Conservation (phyloP, 1,140 invertebrate species). For the Archivesica marissinica region DNA sequence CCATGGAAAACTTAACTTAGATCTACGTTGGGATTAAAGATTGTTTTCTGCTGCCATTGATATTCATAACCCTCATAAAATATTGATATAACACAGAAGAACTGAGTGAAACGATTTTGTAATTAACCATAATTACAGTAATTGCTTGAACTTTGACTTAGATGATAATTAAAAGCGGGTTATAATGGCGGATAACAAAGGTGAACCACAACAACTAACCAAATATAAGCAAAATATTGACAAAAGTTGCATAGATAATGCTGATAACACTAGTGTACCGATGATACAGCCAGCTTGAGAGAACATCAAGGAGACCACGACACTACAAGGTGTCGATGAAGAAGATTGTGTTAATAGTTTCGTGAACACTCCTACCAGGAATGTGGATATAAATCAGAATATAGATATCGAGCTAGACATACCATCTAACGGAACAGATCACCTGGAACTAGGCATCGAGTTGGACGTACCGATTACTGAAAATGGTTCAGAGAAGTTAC, state of each 20-base stretch:
- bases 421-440: neutral
- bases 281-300: slow-evolving; percentile 79
- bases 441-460: too few species aligned
- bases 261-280: slow-evolving; percentile 52
- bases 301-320: neutral
- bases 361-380: neutral
- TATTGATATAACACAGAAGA: neutral
- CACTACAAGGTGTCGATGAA: neutral
- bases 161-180: neutral
- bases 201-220: neutral
- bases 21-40: neutral
- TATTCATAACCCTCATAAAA: neutral
- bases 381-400: neutral
- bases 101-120: neutral
- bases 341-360: neutral
- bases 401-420: neutral
- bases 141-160: neutral
- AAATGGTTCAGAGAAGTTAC: too few species aligned
- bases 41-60: neutral
- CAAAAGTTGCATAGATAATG: neutral
- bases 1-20: neutral
- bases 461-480: too few species aligned
- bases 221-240: slow-evolving; percentile 7
- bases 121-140: neutral
- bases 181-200: neutral